These are phyloP conservation scores for Malurus leucopterus DNA, from an alignment of 2,797 vertebrate species.

Conservation along the genomic window DNA sequence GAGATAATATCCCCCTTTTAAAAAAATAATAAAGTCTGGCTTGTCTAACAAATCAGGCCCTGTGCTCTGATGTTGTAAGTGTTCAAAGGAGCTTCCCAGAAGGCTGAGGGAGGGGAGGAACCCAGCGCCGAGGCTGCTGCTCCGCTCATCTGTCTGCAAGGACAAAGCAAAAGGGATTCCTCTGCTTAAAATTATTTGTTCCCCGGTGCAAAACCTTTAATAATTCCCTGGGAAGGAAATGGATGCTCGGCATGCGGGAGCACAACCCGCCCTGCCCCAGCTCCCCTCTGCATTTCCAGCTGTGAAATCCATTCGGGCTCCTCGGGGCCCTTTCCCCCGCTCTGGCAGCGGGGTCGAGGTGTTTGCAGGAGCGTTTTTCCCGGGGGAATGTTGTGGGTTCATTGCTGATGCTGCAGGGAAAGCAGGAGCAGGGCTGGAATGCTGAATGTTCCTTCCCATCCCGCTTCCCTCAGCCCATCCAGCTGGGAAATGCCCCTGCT, in stretches of 20 bases:
- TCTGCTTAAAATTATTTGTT: neutral
- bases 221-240: rapidly evolving
- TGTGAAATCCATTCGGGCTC: rapidly evolving
- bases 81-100: conserved; percentile 56
- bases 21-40: conserved; percentile 65
- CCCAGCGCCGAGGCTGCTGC: neutral
- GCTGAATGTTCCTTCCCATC: neutral
- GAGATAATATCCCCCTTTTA: conserved; percentile 56
- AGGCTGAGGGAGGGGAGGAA: conserved; percentile 10
- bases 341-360: neutral
- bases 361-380: neutral
- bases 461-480: rapidly evolving
- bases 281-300: neutral
- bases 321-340: neutral
- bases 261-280: rapidly evolving
- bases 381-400: rapidly evolving
- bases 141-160: neutral
- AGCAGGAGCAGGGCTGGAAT: neutral
- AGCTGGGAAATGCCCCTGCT: neutral
- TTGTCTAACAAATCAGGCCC: conserved; percentile 61
- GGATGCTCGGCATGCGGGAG: neutral
- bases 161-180: neutral
- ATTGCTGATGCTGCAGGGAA: rapidly evolving
- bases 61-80: conserved; percentile 40
- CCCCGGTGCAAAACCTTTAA: neutral